A percentile compares a stretch with the other conserved stretches of the same genome.
phyloP scores from a whole-genome alignment of 2,113 vertebrate species.

The Scomber scombrus region DNA sequence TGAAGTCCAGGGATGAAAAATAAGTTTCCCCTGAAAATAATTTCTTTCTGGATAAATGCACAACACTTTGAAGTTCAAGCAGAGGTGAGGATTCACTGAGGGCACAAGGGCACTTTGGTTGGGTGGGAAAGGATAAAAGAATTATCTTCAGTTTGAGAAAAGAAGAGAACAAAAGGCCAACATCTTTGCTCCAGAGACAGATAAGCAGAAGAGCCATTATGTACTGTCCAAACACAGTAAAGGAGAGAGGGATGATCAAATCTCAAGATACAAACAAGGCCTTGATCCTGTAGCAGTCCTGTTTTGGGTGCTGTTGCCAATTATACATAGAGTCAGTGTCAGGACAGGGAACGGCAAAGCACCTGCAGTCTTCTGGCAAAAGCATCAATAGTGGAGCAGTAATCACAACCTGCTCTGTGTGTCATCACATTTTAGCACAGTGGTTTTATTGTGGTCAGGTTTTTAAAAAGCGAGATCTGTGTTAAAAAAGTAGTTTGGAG shows the following conservation, averaged over 20 bases:
- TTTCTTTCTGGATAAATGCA: slow-evolving; percentile 29
- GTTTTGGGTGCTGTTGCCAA: neutral
- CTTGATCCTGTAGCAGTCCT: neutral
- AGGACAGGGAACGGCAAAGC: slow-evolving; percentile 25
- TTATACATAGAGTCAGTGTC: neutral
- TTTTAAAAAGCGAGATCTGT: slow-evolving; percentile 25
- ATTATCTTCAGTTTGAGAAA: slow-evolving; percentile 2
- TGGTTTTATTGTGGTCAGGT: slow-evolving; percentile 33
- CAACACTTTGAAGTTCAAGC: slow-evolving; percentile 25
- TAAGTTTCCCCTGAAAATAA: slow-evolving; percentile 40
- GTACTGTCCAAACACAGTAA: slow-evolving; percentile 27
- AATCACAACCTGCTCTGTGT: slow-evolving; percentile 11
- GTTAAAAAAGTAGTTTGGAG: slow-evolving; percentile 39
- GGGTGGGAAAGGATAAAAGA: neutral
- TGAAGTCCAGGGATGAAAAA: slow-evolving; percentile 41
- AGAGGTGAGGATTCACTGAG: neutral
- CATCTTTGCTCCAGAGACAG: slow-evolving; percentile 42
- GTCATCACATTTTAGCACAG: slow-evolving; percentile 7
- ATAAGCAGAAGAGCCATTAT: slow-evolving; percentile 18
- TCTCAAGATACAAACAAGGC: slow-evolving; percentile 23
- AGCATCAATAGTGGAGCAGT: neutral
- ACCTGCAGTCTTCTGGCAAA: slow-evolving; percentile 40
- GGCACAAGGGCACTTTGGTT: neutral
- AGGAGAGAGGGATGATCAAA: slow-evolving; percentile 19
- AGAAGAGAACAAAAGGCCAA: slow-evolving; percentile 27